Evolutionary conservation across 2,888 invertebrate genomes (phyloP), one percentile per base, ranked within the genome.

Genomic region (Pyrocoelia pectoralis): DNA sequence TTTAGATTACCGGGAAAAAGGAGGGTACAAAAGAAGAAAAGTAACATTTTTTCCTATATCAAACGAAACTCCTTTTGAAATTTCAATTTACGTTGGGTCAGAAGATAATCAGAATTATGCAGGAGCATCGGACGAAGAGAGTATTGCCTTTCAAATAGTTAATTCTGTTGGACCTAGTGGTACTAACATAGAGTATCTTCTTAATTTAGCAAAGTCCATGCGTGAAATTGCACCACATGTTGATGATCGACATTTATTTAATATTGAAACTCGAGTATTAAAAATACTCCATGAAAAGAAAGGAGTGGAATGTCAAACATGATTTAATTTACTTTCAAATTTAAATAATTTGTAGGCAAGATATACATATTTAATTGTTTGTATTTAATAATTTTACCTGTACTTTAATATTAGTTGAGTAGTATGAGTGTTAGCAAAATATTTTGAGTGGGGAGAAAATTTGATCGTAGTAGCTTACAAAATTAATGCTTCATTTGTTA

Each of bases 1-100:
- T 78, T 83, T 98, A 69, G 97, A 98, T 78, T 91, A 87, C 75
- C 84, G 98, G 74, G 98, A 98, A 81, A 95, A 95, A 78, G 95
- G 94, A 80, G 98, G 98, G 8, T 98, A 98, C 77, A 84, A 88
- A 55, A 87, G 91, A 70, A 87, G 85, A 76, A 83, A 81, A 3
- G 87, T 93, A 0, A 83, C 84, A 56, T 98, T 98, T 79, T 83
- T 91, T 77, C 93, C 95, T 0, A 81, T 79, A 54, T 72, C 74
- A 14, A 68, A 74, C n/a, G 73, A 83, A 48, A 74, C 83, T 41
- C 88, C 91, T 12, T 90, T 94, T 78, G 80, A 86, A 52, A 83
- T 95, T 18, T 88, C 87, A 1, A 85, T 95, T 56, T 97, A 97
- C 80, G 88, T 97, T 64, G 96, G 93, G 0, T 89, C 88, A 28